Evolutionary conservation across 37 sponge, comb jelly and placozoan species (phyloP).

Genomic region (Bolinopsis microptera): DNA sequence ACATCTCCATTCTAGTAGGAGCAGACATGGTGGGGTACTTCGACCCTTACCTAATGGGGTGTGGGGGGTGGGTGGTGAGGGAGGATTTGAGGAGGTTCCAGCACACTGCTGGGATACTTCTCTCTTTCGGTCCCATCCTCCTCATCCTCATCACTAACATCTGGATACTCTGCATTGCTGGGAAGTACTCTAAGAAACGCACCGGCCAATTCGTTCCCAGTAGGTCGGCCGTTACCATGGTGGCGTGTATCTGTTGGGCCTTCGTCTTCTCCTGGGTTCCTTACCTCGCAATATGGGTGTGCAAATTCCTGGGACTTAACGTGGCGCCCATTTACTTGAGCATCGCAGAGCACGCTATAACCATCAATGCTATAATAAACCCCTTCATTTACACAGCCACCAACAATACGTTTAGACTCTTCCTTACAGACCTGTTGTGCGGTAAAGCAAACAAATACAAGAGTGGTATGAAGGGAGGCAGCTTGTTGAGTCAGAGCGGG

Average conservation of each 20-base stretch:
- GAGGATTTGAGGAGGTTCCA: neutral
- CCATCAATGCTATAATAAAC: conserved; percentile 25
- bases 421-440: neutral
- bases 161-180: conserved; percentile 31
- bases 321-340: neutral
- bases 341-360: conserved; percentile 32
- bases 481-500: neutral
- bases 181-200: conserved; percentile 11
- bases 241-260: conserved; percentile 36
- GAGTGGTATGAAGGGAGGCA: neutral
- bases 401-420: conserved; percentile 31
- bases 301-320: neutral
- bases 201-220: neutral
- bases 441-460: neutral
- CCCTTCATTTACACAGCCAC: conserved; percentile 24
- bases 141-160: conserved; percentile 33
- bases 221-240: conserved; percentile 44
- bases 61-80: neutral
- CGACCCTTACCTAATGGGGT: conserved; percentile 28
- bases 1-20: conserved; percentile 25
- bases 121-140: conserved; percentile 27
- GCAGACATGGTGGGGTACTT: conserved; percentile 35
- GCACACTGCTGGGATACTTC: conserved; percentile 24
- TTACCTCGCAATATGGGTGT: neutral
- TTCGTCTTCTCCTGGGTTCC: conserved; percentile 19